Conservation (phyloP, 1,140 invertebrate species). For the Drosophila saltans region DNA sequence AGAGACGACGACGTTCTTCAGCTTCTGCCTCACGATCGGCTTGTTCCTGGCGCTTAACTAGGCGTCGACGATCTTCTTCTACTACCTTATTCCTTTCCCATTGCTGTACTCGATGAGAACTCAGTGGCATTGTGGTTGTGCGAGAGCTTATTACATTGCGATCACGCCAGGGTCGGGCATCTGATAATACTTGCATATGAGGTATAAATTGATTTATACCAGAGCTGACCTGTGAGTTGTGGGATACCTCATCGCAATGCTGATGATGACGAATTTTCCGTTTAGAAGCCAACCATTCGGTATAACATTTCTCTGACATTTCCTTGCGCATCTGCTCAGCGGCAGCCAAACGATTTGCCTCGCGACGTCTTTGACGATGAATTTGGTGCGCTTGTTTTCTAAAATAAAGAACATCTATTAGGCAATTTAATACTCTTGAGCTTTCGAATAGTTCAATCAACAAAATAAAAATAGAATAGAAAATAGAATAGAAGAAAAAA, state of each 20-base stretch:
- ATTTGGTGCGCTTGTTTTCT: conserved; percentile 13
- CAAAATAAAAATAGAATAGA: too few species aligned
- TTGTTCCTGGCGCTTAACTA: background rate
- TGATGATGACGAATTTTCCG: background rate
- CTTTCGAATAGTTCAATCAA: too few species aligned
- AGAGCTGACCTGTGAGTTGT: background rate
- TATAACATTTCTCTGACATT: conserved; percentile 27
- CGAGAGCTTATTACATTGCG: conserved; percentile 1
- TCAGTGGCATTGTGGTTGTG: conserved; percentile 6
- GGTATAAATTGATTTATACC: background rate
- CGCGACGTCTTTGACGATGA: conserved; percentile 13
- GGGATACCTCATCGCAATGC: background rate
- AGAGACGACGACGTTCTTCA: conserved; percentile 19
- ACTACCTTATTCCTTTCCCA: background rate
- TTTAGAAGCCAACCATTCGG: conserved; percentile 39
- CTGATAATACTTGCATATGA: background rate
- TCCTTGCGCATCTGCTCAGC: conserved; percentile 30
- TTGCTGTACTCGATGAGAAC: background rate
- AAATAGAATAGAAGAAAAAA: too few species aligned
- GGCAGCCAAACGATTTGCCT: conserved; percentile 5
- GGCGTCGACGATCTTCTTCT: conserved; percentile 1
- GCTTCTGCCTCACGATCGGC: background rate
- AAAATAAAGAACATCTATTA: background rate
- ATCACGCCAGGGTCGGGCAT: background rate
- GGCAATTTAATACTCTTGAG: background rate